These are phyloP conservation scores for Anhinga anhinga DNA, from an alignment of 2,113 vertebrate genomes.

Conservation along the genomic window DNA sequence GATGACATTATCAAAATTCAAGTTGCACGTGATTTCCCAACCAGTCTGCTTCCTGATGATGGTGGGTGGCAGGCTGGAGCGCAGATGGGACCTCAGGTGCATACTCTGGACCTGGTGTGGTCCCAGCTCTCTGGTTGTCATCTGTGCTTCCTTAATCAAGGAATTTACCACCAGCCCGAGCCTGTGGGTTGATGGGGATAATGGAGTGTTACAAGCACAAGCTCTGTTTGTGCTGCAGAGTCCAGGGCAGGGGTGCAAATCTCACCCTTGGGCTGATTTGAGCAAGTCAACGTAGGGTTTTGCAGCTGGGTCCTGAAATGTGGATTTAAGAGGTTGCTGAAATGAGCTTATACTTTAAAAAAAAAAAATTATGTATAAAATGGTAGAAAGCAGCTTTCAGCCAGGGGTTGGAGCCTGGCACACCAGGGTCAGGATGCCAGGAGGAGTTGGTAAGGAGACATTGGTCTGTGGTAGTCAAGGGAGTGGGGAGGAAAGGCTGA, in stretches of 20 bases:
- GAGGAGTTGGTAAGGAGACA: not conserved
- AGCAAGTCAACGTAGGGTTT: not conserved
- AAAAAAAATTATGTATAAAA: not conserved
- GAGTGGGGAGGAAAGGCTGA: not conserved
- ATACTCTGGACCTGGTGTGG: accelerated
- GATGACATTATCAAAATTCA: not conserved
- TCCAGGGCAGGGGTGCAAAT: not conserved
- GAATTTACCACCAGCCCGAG: not conserved
- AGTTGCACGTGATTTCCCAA: not conserved
- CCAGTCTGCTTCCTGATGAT: not conserved
- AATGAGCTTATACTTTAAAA: not conserved
- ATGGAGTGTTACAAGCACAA: not conserved
- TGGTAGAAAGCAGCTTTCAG: not conserved
- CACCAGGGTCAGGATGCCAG: not conserved
- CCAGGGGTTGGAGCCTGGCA: not conserved
- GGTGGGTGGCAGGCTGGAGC: not conserved
- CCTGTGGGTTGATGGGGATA: not conserved
- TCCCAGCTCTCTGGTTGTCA: not conserved
- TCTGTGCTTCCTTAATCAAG: not conserved
- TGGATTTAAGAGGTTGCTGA: not conserved
- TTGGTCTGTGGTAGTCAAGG: accelerated
- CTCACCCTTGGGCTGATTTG: not conserved
- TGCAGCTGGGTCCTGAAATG: not conserved
- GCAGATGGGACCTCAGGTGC: not conserved
- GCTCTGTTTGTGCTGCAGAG: not conserved